phyloP scores from a whole-genome alignment of 92 coral and sea anemone genomes.

The Galaxea fascicularis region DNA sequence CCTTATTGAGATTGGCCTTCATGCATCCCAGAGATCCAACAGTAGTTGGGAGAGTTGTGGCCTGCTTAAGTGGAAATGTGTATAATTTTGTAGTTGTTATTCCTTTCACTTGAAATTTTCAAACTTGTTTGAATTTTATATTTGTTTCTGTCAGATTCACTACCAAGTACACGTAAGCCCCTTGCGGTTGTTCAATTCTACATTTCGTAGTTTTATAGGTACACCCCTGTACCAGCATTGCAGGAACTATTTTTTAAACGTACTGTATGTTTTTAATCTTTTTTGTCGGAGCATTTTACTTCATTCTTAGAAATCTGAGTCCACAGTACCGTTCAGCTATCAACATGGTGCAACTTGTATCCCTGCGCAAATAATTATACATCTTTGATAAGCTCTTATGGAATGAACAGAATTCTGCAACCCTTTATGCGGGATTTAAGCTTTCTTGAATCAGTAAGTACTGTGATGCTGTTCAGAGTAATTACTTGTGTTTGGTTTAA shows the following conservation, averaged over 20 bases:
- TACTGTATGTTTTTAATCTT: slow-evolving; percentile 13
- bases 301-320: slow-evolving; percentile 35
- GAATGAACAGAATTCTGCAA: slow-evolving; percentile 71
- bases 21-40: too few species aligned
- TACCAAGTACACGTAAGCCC: too few species aligned
- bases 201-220: neutral
- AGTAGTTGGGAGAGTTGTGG: too few species aligned
- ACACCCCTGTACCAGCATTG: neutral
- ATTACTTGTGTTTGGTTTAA: too few species aligned
- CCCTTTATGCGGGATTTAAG: slow-evolving; percentile 69
- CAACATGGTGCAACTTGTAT: slow-evolving; percentile 68
- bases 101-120: too few species aligned
- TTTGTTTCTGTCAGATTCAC: too few species aligned
- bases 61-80: too few species aligned
- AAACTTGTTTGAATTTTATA: too few species aligned
- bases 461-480: too few species aligned
- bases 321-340: slow-evolving; percentile 62
- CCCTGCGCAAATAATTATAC: slow-evolving; percentile 71
- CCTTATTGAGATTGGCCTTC: too few species aligned
- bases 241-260: neutral
- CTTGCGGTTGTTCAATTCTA: too few species aligned
- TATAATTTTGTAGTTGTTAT: slow-evolving; percentile 40
- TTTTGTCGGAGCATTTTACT: slow-evolving; percentile 79
- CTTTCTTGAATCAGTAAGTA: slow-evolving; percentile 74
- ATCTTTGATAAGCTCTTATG: slow-evolving; percentile 63